These are phyloP conservation scores for Drosophila paramelanica DNA, from an alignment of 2,888 invertebrate genomes.

Conservation along the genomic window DNA sequence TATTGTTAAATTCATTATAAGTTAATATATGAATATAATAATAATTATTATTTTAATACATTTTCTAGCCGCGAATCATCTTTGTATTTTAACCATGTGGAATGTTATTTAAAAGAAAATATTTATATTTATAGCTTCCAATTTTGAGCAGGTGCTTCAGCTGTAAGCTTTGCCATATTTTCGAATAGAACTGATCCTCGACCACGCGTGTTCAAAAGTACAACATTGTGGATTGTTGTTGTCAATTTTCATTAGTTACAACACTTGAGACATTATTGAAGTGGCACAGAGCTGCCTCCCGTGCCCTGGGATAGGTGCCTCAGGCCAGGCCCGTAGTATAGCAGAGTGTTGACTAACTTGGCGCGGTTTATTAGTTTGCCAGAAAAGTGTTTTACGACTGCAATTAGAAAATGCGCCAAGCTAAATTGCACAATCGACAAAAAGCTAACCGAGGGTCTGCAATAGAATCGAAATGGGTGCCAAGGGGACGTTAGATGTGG, in stretches of 20 bases:
- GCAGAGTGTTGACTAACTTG: conserved; percentile 64
- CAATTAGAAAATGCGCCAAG: conserved; percentile 73
- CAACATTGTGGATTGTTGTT: conserved; percentile 10
- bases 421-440: conserved; percentile 76
- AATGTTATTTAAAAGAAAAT: neutral
- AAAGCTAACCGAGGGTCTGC: conserved; percentile 43
- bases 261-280: conserved; percentile 69
- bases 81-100: no score
- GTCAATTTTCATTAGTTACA: conserved; percentile 55
- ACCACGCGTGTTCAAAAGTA: conserved; percentile 49
- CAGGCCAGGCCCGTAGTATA: conserved; percentile 23
- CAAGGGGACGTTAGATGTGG: conserved; percentile 1
- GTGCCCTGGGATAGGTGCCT: conserved; percentile 16
- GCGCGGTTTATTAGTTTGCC: conserved; percentile 76
- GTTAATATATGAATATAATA: no score
- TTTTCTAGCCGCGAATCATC: no score
- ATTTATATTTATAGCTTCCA: neutral
- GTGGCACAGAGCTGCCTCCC: conserved; percentile 49
- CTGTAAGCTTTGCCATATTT: conserved; percentile 21
- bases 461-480: conserved; percentile 31
- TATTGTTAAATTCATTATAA: no score
- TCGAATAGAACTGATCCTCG: conserved; percentile 48
- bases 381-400: conserved; percentile 74
- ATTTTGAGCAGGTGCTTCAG: neutral
- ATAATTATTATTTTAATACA: no score